A percentile compares a stretch with the other conserved stretches of the same genome.
Conservation (phyloP, 2,888 invertebrate species). For the Clitarchus hookeri region DNA sequence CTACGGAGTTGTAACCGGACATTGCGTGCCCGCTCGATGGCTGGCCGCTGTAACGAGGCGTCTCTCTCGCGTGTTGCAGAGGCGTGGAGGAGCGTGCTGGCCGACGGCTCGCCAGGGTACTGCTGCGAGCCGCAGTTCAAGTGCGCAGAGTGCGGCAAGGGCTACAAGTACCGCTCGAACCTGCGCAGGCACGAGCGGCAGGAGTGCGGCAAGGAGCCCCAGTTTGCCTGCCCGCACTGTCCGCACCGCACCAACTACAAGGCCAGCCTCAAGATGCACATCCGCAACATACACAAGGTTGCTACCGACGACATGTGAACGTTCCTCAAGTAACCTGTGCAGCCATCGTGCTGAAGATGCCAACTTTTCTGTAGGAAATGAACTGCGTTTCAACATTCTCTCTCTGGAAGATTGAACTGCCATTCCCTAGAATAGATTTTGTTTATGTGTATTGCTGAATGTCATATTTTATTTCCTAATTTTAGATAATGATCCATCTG, state of each 20-base stretch:
- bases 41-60: background rate
- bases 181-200: constrained; percentile 47
- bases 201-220: constrained; percentile 49
- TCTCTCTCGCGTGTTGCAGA: background rate
- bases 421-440: too few relatives aligned
- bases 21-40: too few relatives aligned
- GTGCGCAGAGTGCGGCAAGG: constrained; percentile 43
- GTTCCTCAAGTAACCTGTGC: too few relatives aligned
- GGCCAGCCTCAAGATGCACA: background rate
- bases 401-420: too few relatives aligned
- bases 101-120: background rate
- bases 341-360: too few relatives aligned
- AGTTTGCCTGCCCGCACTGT: constrained; percentile 48
- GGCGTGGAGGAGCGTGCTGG: background rate
- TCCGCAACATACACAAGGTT: background rate
- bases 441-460: too few relatives aligned
- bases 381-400: too few relatives aligned
- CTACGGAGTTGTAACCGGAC: too few relatives aligned
- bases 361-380: too few relatives aligned
- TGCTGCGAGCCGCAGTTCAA: background rate
- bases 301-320: background rate
- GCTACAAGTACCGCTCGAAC: constrained; percentile 42
- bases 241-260: background rate
- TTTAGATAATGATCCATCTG: too few relatives aligned
- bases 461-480: too few relatives aligned